Percentiles rank a stretch among this genome's conserved stretches.
These are phyloP conservation scores for Dipus sagitta DNA, from an alignment of 2,797 vertebrate genomes.

Conservation along the genomic window DNA sequence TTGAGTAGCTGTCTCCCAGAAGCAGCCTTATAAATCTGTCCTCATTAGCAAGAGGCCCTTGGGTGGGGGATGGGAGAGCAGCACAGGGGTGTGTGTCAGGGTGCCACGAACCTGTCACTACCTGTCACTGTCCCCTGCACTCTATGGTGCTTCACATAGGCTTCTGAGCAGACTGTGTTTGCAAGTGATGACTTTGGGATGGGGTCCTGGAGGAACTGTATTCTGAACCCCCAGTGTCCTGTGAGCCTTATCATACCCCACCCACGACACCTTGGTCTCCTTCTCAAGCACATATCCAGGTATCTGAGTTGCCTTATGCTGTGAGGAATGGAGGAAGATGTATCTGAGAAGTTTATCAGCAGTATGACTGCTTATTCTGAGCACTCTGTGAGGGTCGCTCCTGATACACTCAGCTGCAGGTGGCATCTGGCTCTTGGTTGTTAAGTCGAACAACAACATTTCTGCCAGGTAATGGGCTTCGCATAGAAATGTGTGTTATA, in stretches of 20 bases:
- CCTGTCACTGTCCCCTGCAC: conserved; percentile 62
- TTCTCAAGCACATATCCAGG: background rate
- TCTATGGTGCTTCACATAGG: background rate
- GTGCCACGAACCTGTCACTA: conserved; percentile 66
- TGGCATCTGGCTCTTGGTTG: background rate
- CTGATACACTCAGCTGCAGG: background rate
- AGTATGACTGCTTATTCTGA: background rate
- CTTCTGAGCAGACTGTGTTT: conserved; percentile 63
- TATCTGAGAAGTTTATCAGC: background rate
- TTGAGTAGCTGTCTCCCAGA: conserved; percentile 45
- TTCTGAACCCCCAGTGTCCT: background rate
- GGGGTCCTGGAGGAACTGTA: background rate
- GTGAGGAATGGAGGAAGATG: background rate
- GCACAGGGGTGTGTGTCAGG: conserved; percentile 17
- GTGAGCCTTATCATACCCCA: accelerated
- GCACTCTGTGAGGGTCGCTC: accelerated
- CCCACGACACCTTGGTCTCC: background rate
- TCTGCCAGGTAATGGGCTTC: background rate
- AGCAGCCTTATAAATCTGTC: conserved; percentile 68
- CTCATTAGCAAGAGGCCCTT: conserved; percentile 20
- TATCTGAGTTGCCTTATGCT: background rate
- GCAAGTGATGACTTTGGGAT: background rate
- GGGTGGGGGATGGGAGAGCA: background rate
- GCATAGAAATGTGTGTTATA: background rate
- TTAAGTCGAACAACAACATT: conserved; percentile 17